Percentiles rank a stretch among this genome's conserved stretches.
Conservation (phyloP, 2,113 vertebrate genomes). For the Heloderma charlesbogerti region DNA sequence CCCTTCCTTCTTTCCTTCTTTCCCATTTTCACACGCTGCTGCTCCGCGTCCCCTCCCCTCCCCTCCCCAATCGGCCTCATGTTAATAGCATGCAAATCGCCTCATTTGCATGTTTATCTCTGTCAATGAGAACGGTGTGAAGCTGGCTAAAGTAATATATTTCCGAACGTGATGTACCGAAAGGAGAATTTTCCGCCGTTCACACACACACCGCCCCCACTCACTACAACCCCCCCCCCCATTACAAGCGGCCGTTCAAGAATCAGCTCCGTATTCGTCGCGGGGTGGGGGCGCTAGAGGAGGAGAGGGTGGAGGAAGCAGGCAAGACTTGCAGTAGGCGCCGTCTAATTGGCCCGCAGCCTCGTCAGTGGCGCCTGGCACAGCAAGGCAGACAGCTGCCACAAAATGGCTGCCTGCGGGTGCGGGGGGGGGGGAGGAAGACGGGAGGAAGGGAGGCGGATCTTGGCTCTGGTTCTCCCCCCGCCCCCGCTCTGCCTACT, state of each 20-base stretch:
- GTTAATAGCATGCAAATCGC: conserved; percentile 53
- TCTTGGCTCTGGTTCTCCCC: not conserved
- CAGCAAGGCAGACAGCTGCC: not conserved
- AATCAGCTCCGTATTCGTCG: not conserved
- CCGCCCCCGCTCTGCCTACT: not conserved
- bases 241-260: not conserved
- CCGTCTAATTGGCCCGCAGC: not conserved
- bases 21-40: not conserved
- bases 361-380: conserved; percentile 19
- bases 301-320: not conserved
- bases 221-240: not conserved
- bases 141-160: conserved; percentile 59
- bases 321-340: not conserved
- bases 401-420: conserved; percentile 49
- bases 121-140: conserved; percentile 47
- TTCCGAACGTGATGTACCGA: conserved; percentile 18
- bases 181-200: not conserved
- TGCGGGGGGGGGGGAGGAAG: not conserved
- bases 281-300: not conserved
- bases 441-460: not conserved
- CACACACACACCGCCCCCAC: not conserved
- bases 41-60: conserved; percentile 34
- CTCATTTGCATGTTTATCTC: conserved; percentile 56
- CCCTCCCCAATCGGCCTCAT: conserved; percentile 27
- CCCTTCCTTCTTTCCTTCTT: no score